Evolutionary conservation across 2,113 vertebrate genomes (phyloP), one percentile per base, ranked within the genome.

Genomic region (Ameiurus melas): DNA sequence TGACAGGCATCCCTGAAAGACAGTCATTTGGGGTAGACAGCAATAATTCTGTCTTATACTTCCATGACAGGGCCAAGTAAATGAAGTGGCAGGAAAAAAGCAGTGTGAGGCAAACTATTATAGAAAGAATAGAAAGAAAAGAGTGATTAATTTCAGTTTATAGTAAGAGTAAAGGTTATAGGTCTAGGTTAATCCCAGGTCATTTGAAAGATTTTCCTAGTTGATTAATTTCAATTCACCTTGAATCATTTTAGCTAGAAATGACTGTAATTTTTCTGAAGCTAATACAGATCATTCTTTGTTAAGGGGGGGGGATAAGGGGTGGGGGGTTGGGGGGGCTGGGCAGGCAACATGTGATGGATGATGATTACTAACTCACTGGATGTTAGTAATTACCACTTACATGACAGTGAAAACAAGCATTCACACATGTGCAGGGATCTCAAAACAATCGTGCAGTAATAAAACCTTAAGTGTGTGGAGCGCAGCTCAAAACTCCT

Each of bases 301-400:
- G 79, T 83, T 14, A 6, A 4, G 0, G 8, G 4, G 55, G 4
- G 55, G 55, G 55, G 14, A n/a, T n/a, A n/a, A n/a, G n/a, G n/a
- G n/a, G n/a, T n/a, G n/a, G n/a, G n/a, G n/a, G n/a, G n/a, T n/a
- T n/a, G n/a, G n/a, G n/a, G n/a, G n/a, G n/a, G n/a, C n/a, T n/a
- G 55, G 3, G 3, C 12, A 64, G 55, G 62, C 64, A 89, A 55
- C 27, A 78, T 55, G 57, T 90, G 86, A 85, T 75, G 57, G 57
- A 90, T 87, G 83, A 60, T 85, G 75, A 90, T 85, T 84, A 73
- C 64, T 90, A 81, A 70, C 75, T 87, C n/a, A 70, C 62, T 87
- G 77, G 77, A 85, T 88, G 89, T 85, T 90, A 84, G 43, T 84
- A 85, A 90, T 90, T 70, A 87, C 43, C 83, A 81, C 83, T 71